phyloP scores from a whole-genome alignment of 2,797 vertebrate species.

The Basileuterus tristriatus region DNA sequence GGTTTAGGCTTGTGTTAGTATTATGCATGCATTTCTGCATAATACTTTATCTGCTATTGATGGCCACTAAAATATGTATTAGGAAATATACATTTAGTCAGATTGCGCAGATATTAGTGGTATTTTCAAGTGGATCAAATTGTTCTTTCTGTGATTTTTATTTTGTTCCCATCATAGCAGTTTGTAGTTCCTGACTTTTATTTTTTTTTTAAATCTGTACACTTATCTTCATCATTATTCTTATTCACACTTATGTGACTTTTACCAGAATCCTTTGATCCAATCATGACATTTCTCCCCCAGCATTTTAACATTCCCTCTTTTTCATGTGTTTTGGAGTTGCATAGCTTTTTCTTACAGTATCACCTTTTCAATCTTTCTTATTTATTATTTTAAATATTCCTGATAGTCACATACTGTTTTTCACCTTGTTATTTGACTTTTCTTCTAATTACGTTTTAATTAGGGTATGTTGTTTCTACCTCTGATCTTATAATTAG shows the following conservation, averaged over 20 bases:
- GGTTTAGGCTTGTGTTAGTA: constrained; percentile 49
- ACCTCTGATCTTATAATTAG: background rate
- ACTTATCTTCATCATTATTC: constrained; percentile 5
- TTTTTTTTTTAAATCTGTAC: background rate
- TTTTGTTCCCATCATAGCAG: background rate
- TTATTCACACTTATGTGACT: background rate
- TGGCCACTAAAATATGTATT: constrained; percentile 49
- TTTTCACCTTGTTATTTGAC: constrained; percentile 22
- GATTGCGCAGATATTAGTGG: background rate
- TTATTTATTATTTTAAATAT: background rate
- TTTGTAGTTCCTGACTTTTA: constrained; percentile 15
- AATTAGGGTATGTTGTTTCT: background rate
- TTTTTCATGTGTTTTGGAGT: background rate
- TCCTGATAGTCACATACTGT: background rate
- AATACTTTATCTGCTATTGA: constrained; percentile 47
- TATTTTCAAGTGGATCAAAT: constrained; percentile 9
- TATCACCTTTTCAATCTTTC: background rate
- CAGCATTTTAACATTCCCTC: background rate
- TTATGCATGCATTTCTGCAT: constrained; percentile 21
- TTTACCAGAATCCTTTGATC: constrained; percentile 3
- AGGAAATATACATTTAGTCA: constrained; percentile 20
- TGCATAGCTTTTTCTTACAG: background rate
- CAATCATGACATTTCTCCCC: background rate
- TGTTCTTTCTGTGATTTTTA: background rate
- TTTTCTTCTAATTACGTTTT: background rate